Evolutionary conservation across 2,888 invertebrate species (phyloP).

Genomic region (Hemicrepidius hirtus): DNA sequence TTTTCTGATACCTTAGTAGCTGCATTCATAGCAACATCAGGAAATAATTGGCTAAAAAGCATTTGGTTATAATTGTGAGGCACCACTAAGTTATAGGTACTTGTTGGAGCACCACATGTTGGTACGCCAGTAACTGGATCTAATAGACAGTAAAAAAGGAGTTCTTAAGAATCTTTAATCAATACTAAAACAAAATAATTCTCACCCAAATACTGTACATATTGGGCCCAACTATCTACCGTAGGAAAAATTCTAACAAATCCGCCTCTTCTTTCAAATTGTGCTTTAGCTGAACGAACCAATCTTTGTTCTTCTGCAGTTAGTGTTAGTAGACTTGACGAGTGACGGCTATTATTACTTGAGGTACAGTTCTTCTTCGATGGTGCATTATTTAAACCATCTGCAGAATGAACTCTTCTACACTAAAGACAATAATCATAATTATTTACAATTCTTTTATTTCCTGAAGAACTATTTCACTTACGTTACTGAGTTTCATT

Average conservation of each 20-base stretch:
- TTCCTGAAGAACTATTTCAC: conserved; percentile 39
- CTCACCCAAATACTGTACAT: conserved; percentile 84
- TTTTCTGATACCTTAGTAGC: conserved; percentile 42
- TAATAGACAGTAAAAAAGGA: too few relatives aligned
- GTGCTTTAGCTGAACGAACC: conserved; percentile 83
- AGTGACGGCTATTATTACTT: conserved; percentile 63
- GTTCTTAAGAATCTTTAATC: too few relatives aligned
- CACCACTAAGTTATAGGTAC: conserved; percentile 76
- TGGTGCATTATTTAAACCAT: conserved; percentile 74
- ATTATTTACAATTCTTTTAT: too few relatives aligned
- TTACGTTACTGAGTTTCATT: conserved; percentile 68
- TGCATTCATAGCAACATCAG: conserved; percentile 71
- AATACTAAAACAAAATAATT: too few relatives aligned
- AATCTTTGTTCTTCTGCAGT: conserved; percentile 87
- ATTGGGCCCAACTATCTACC: conserved; percentile 90
- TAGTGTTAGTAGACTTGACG: conserved; percentile 70
- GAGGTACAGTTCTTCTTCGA: conserved; percentile 69
- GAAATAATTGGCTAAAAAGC: conserved; percentile 84
- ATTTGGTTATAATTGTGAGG: conserved; percentile 87
- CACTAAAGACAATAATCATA: conserved; percentile 68
- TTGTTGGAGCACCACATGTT: conserved; percentile 78
- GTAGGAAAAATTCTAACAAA: conserved; percentile 94
- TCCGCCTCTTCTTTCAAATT: conserved; percentile 89
- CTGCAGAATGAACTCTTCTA: conserved; percentile 84
- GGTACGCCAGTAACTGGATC: conserved; percentile 86